A percentile compares a stretch with the other conserved stretches of the same genome.
Conservation (phyloP, 2,113 vertebrate genomes). For the Campylorhamphus procurvoides region DNA sequence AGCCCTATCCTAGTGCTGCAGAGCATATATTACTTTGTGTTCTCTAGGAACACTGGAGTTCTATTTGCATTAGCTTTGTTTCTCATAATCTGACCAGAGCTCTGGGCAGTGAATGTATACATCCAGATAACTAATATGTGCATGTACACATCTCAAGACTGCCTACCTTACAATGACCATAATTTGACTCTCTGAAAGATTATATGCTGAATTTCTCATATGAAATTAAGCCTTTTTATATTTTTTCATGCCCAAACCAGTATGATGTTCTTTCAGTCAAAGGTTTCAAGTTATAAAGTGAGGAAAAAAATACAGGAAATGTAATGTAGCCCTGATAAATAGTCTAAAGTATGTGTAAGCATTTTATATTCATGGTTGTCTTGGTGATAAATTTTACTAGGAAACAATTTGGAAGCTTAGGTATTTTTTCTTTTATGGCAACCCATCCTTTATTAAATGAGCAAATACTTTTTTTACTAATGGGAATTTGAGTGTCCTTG, state of each 20-base stretch:
- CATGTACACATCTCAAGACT: rapidly evolving
- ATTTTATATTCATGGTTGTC: background rate
- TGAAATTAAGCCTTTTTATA: background rate
- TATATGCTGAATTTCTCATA: background rate
- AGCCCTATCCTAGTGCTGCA: background rate
- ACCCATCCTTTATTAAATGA: background rate
- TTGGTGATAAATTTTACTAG: background rate
- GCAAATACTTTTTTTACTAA: background rate
- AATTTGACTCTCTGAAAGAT: background rate
- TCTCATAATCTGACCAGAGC: background rate
- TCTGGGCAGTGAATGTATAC: background rate
- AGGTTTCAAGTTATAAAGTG: background rate
- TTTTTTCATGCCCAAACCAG: background rate
- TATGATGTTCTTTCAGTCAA: background rate
- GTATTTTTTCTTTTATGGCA: background rate
- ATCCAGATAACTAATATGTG: background rate
- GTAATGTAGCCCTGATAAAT: background rate
- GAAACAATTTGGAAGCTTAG: background rate
- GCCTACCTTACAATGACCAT: background rate
- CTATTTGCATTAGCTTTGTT: background rate
- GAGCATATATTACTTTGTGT: background rate
- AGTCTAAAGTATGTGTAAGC: background rate
- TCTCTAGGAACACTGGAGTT: background rate
- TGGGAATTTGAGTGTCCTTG: background rate
- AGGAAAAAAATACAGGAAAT: background rate